Evolutionary conservation across 2,888 invertebrate species (phyloP).

Genomic region (Sussaba pulchella): DNA sequence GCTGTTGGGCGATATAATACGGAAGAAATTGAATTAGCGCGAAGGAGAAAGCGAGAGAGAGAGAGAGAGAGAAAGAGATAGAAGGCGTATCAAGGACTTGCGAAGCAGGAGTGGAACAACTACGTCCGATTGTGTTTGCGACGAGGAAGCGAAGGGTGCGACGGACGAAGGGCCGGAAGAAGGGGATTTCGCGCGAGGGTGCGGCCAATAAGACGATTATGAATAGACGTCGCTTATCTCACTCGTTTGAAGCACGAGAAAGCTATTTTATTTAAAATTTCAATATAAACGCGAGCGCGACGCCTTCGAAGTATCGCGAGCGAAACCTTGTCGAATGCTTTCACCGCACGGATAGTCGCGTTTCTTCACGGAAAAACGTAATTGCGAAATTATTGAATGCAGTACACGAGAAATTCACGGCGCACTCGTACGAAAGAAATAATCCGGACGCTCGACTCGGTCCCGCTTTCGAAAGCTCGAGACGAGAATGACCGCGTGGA

Average conservation of each 20-base stretch:
- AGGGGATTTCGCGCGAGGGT: constrained; percentile 10
- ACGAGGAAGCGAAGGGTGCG: background rate
- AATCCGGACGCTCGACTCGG: constrained; percentile 35
- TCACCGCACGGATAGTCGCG: constrained; percentile 45
- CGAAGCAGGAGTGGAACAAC: constrained; percentile 42
- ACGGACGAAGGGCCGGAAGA: constrained; percentile 5
- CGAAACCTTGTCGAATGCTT: constrained; percentile 55
- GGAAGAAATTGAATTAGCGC: constrained; percentile 61
- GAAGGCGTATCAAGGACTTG: constrained; percentile 55
- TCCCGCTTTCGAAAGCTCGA: constrained; percentile 20
- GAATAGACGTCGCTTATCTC: constrained; percentile 62
- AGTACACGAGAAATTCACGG: constrained; percentile 22
- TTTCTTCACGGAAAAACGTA: constrained; percentile 56
- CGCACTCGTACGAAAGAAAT: constrained; percentile 19
- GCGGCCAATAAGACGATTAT: constrained; percentile 63
- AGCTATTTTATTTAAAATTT: constrained; percentile 57
- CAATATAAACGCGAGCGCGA: constrained; percentile 56
- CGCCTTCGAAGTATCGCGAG: constrained; percentile 33
- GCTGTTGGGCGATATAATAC: constrained; percentile 43
- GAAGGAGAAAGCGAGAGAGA: constrained; percentile 12
- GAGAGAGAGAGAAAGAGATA: background rate
- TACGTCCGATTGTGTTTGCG: constrained; percentile 52
- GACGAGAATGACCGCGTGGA: constrained; percentile 46
- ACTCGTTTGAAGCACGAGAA: constrained; percentile 49
- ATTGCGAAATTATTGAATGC: constrained; percentile 67